Conservation (phyloP, 1,140 invertebrate species). For the Frieseomelitta varia region DNA sequence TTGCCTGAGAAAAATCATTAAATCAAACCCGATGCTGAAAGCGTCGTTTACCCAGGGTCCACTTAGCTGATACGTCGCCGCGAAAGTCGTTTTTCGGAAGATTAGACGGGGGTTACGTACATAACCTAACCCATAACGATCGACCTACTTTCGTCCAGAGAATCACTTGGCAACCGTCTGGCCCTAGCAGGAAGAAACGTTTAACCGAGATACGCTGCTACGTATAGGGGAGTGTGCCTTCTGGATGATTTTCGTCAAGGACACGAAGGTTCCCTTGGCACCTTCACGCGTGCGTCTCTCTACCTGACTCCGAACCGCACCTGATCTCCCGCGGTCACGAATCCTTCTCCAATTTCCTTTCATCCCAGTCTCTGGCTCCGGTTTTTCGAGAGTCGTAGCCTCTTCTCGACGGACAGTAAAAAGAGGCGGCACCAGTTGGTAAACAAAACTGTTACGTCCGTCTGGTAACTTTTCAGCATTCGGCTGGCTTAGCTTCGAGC, state of each 20-base stretch:
- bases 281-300: neutral
- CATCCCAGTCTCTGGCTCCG: neutral
- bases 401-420: neutral
- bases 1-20: neutral
- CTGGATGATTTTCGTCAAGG: conserved; percentile 47
- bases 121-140: conserved; percentile 22
- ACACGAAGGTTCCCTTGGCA: conserved; percentile 48
- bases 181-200: neutral
- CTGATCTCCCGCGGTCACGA: conserved; percentile 45
- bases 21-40: neutral
- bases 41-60: no score
- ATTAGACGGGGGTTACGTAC: no score
- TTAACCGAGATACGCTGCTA: neutral
- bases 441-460: conserved; percentile 12
- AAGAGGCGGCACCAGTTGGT: neutral
- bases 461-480: neutral
- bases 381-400: neutral
- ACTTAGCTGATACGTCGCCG: neutral
- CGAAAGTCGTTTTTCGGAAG: conserved; percentile 6
- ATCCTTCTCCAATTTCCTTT: conserved; percentile 18
- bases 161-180: conserved; percentile 63
- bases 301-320: conserved; percentile 28
- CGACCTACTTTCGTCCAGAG: conserved; percentile 34
- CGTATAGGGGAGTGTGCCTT: neutral
- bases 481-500: no score